Evolutionary conservation across 2,888 invertebrate species (phyloP).

Genomic region (Nasonovia ribisnigri): DNA sequence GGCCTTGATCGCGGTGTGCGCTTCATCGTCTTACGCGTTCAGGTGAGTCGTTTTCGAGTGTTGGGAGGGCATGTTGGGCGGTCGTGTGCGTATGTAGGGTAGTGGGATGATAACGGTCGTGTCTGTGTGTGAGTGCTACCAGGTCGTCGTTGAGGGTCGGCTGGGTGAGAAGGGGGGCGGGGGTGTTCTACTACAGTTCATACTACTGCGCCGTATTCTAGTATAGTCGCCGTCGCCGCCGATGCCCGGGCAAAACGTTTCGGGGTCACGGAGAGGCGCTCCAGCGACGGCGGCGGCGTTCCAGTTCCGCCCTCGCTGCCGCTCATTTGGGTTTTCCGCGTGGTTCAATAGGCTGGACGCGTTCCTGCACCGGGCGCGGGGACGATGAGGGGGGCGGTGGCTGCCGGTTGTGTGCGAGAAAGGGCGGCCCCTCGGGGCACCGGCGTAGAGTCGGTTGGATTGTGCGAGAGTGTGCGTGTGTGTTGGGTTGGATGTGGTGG

Average conservation of each 20-base stretch:
- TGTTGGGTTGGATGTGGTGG: not conserved
- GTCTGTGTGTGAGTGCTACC: not conserved
- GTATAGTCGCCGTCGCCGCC: not conserved
- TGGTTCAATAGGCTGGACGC: constrained; percentile 55
- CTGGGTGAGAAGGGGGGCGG: not conserved
- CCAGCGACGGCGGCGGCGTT: constrained; percentile 53
- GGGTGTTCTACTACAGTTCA: not conserved
- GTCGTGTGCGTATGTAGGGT: not conserved
- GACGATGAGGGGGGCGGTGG: not conserved
- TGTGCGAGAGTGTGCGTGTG: not conserved
- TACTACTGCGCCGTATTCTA: constrained; percentile 11
- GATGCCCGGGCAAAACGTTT: constrained; percentile 58
- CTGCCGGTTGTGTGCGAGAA: not conserved
- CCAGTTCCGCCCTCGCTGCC: constrained; percentile 39
- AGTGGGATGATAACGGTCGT: constrained; percentile 5
- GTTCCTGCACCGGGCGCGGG: not conserved
- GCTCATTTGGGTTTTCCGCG: constrained; percentile 28
- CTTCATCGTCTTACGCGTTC: not conserved
- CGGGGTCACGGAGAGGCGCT: constrained; percentile 61
- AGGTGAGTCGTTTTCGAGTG: not conserved
- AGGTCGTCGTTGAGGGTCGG: too few relatives aligned
- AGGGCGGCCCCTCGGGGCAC: not conserved
- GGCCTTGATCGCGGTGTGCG: not conserved
- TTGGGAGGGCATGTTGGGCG: not conserved
- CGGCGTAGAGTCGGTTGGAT: not conserved